A percentile compares a stretch with the other conserved stretches of the same genome.
Evolutionary conservation across 2,797 vertebrate genomes (phyloP).

Genomic region (Tiaroga cobitis): DNA sequence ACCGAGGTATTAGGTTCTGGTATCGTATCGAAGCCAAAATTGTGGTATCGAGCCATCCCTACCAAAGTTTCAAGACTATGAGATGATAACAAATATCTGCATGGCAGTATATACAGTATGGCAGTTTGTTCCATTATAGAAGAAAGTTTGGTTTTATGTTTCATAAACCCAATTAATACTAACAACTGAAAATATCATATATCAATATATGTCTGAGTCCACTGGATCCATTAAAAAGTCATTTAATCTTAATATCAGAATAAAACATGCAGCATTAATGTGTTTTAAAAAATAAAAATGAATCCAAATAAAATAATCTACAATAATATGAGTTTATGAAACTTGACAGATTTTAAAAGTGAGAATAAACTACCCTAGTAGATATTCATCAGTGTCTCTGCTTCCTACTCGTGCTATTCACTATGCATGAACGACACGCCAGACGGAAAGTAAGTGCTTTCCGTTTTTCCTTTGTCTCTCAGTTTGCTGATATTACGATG

Average conservation of each 20-base stretch:
- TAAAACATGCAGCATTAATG: not conserved
- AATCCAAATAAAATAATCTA: not conserved
- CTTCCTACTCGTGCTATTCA: slow-evolving; percentile 29
- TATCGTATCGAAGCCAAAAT: too few species aligned
- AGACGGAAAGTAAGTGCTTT: not conserved
- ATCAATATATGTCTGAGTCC: not conserved
- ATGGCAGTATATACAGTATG: too few species aligned
- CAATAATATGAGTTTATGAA: not conserved
- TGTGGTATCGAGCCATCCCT: too few species aligned
- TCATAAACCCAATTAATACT: not conserved
- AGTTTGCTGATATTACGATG: slow-evolving; percentile 13
- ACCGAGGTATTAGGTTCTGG: too few species aligned
- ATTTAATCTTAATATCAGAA: slow-evolving; percentile 8
- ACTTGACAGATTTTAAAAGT: not conserved
- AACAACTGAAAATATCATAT: not conserved
- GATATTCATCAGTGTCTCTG: not conserved
- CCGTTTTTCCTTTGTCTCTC: slow-evolving; percentile 3
- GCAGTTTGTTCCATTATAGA: not conserved
- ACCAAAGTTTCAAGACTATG: too few species aligned
- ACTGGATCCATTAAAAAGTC: not conserved
- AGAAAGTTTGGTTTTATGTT: not conserved
- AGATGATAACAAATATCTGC: too few species aligned
- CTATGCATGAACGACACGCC: not conserved
- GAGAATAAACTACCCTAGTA: slow-evolving; percentile 5
- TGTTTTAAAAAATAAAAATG: not conserved